A percentile compares a stretch with the other conserved stretches of the same genome.
phyloP scores from a whole-genome alignment of 2,888 invertebrate species.

The Caenorhabditis angaria region DNA sequence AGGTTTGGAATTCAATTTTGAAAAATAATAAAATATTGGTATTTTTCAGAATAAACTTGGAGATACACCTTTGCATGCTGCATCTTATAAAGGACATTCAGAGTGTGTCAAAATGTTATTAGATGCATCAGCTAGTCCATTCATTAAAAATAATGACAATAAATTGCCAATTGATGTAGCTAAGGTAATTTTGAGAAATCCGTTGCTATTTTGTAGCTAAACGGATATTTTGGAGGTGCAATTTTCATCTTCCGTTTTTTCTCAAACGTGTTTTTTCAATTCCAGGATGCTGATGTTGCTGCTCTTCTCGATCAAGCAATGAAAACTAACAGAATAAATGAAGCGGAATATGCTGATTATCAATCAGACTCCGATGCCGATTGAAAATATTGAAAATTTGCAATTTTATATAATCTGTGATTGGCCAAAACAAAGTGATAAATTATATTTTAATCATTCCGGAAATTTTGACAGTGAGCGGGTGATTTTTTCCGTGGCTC shows the following conservation, averaged over 20 bases:
- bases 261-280: no score
- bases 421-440: neutral
- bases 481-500: neutral
- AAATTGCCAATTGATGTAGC: conserved; percentile 77
- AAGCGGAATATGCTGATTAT: conserved; percentile 54
- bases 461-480: neutral
- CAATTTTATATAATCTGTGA: conserved; percentile 12
- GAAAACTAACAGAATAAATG: conserved; percentile 48
- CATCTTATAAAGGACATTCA: conserved; percentile 78
- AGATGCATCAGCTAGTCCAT: conserved; percentile 75
- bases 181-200: conserved; percentile 69
- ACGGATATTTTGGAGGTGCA: neutral
- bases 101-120: conserved; percentile 77
- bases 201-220: conserved; percentile 47
- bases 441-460: neutral
- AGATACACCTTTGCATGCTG: conserved; percentile 79
- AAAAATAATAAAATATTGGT: neutral
- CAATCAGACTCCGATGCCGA: conserved; percentile 53
- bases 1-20: conserved; percentile 67
- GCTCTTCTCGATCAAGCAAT: conserved; percentile 48
- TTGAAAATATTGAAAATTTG: neutral
- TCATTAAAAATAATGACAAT: conserved; percentile 76
- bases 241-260: no score
- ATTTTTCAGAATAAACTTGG: conserved; percentile 78
- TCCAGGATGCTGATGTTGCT: conserved; percentile 49